Conservation (phyloP, 2,113 vertebrate genomes). For the Cinclus mexicanus region DNA sequence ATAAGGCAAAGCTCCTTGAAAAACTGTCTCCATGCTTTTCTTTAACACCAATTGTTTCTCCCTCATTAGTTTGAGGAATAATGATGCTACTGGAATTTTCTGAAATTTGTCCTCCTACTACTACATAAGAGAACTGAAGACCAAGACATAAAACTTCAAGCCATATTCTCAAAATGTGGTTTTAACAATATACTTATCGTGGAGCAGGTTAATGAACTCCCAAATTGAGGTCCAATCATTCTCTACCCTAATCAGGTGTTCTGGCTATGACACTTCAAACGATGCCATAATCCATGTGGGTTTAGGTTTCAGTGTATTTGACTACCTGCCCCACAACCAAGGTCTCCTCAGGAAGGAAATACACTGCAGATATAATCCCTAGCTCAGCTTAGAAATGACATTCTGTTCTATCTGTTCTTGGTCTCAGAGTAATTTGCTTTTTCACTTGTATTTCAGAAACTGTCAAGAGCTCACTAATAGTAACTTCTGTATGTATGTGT, state of each 20-base stretch:
- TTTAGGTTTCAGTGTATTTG: background rate
- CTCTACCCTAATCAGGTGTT: background rate
- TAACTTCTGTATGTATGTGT: background rate
- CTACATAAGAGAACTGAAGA: background rate
- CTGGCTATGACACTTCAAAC: background rate
- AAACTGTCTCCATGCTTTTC: background rate
- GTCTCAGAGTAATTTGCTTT: background rate
- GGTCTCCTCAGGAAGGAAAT: background rate
- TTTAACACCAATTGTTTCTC: background rate
- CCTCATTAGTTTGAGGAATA: background rate
- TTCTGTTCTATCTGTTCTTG: background rate
- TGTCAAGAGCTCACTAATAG: background rate
- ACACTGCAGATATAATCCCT: background rate
- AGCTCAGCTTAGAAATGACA: background rate
- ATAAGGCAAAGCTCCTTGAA: background rate
- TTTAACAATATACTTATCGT: background rate
- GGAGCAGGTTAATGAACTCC: background rate
- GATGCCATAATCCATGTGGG: background rate
- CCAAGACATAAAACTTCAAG: background rate
- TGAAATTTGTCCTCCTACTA: background rate
- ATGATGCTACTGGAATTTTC: background rate
- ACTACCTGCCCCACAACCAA: background rate
- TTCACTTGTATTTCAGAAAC: background rate
- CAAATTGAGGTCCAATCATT: background rate
- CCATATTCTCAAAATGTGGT: background rate